These are phyloP conservation scores for Sphaerophoria taeniata DNA, from an alignment of 2,888 invertebrate species.

Conservation along the genomic window DNA sequence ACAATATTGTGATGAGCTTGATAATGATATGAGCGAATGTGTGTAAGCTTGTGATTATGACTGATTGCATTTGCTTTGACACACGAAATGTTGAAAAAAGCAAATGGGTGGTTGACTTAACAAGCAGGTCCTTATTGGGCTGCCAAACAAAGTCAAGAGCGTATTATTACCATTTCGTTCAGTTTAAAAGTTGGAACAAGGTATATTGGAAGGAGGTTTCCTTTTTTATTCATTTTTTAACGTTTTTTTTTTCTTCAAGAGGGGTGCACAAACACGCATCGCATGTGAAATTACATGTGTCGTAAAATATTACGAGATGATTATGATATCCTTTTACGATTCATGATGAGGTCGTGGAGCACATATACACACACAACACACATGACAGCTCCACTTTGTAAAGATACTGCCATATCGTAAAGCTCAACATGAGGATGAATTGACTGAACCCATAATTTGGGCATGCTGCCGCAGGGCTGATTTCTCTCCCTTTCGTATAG, in stretches of 20 bases:
- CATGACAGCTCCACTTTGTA: slow-evolving; percentile 20
- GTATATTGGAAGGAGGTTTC: neutral
- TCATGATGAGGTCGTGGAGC: slow-evolving; percentile 25
- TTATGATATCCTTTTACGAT: slow-evolving; percentile 80
- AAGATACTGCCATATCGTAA: neutral
- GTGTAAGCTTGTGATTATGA: slow-evolving; percentile 52
- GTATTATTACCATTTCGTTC: neutral
- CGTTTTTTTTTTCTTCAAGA: slow-evolving; percentile 36
- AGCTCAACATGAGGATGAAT: neutral
- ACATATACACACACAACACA: slow-evolving; percentile 15
- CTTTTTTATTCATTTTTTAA: neutral
- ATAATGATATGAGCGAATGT: slow-evolving; percentile 34
- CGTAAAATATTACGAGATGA: slow-evolving; percentile 77
- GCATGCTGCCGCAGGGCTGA: slow-evolving; percentile 1
- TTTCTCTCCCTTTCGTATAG: neutral
- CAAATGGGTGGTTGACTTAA: slow-evolving; percentile 10
- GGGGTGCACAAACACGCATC: slow-evolving; percentile 26
- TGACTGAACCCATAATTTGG: neutral
- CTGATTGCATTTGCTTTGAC: slow-evolving; percentile 67
- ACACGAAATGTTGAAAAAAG: slow-evolving; percentile 23
- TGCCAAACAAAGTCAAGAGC: slow-evolving; percentile 20
- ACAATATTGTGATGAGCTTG: slow-evolving; percentile 46
- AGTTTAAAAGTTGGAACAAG: neutral
- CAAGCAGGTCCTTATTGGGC: slow-evolving; percentile 43
- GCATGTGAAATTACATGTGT: slow-evolving; percentile 75